Evolutionary conservation across 2,888 invertebrate species (phyloP), one percentile per base, ranked within the genome.

Genomic region (Heliconius erato): DNA sequence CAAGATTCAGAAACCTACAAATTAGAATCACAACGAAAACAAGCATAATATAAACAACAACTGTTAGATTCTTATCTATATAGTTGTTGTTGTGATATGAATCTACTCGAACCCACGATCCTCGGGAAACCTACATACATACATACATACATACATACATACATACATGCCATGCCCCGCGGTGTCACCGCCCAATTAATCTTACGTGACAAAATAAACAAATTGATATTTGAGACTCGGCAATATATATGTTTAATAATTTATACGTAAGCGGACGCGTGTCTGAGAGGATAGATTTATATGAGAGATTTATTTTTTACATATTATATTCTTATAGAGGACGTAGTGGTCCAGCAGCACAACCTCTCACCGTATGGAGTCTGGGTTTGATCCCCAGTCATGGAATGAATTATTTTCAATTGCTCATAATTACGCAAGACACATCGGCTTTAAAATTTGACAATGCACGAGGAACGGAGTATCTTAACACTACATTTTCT

Each of bases 201-300:
- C 40, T 65, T 44, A 77, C 44, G 12, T 35, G 65, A 77, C 40
- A 65, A 40, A 77, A n/a, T 40, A 35, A 63, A 54, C 35, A 77
- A 77, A 77, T 63, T 77, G 65, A 65, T 77, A 40, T 65, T 77
- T 65, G 28, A 77, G 32, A 65, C 65, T 28, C 9, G 16, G n/a
- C 44, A 9, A 74, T 74, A 54, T 54, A 74, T 74, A 74, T 74
- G 28, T 28, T 54, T 54, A 54, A 74, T 32, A 59, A 74, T 74
- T 74, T 74, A 74, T 59, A 74, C 14, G 12, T 9, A 74, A 28
- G 26, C 12, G 28, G 9, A 19, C n/a, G 3, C 44, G 35, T 40
- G n/a, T 40, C 40, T 16, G 71, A 11, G 26, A 19, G 26, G 28
- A 28, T 28, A 35, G 32, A 69, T 19, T 23, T 69, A 35, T 69